Evolutionary conservation across 23 tunicate genomes (phyloP).

Genomic region (Trididemnum miniatum): DNA sequence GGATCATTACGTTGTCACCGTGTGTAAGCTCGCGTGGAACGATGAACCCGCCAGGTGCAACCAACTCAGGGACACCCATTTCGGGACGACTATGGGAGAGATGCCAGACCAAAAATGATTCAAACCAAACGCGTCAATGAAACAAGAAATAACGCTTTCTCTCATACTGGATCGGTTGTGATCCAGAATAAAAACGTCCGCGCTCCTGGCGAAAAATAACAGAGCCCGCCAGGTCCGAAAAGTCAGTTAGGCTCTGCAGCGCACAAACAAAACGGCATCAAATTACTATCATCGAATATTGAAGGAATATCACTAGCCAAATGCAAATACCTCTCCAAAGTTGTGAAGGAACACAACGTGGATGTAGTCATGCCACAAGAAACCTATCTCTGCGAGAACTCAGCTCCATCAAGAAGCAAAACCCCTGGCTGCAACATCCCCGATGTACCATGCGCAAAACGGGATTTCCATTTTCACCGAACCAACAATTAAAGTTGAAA

Average conservation of each 20-base stretch:
- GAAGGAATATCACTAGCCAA: background rate
- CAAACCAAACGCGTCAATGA: background rate
- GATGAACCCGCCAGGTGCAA: background rate
- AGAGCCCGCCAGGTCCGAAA: constrained; percentile 16
- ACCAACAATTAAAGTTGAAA: no score
- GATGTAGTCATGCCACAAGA: background rate
- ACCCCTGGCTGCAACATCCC: background rate
- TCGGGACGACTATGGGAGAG: background rate
- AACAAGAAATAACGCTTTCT: background rate
- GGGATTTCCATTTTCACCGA: no score
- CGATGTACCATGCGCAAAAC: background rate
- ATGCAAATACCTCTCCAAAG: background rate
- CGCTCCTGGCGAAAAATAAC: background rate
- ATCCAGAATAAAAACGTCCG: constrained; percentile 15
- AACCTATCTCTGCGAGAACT: background rate
- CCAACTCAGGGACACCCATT: background rate
- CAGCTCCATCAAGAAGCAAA: background rate
- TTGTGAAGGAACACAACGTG: background rate
- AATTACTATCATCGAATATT: background rate
- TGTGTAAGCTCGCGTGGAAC: background rate
- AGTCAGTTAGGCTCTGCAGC: background rate
- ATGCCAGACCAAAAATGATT: background rate
- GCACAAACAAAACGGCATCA: background rate
- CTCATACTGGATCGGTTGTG: constrained; percentile 17
- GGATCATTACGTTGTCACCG: background rate